A percentile compares a stretch with the other conserved stretches of the same genome.
Evolutionary conservation across 2,888 invertebrate species (phyloP).

Genomic region (Automeris io): DNA sequence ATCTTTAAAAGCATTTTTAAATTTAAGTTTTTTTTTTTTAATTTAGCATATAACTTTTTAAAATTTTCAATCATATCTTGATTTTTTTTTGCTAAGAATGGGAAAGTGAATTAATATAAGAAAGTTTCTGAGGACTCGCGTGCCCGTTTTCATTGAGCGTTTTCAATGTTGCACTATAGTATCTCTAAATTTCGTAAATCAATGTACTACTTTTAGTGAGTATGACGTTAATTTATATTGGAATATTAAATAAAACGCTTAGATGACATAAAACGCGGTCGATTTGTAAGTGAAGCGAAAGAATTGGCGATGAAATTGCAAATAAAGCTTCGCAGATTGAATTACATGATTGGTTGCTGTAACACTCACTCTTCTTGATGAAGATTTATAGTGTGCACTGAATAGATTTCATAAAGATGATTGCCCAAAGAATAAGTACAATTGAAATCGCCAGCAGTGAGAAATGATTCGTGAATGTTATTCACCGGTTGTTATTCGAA

Average conservation of each 20-base stretch:
- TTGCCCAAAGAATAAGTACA: conserved; percentile 34
- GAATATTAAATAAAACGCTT: background rate
- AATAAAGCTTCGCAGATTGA: conserved; percentile 58
- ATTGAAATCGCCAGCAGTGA: conserved; percentile 24
- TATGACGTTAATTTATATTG: too few species aligned
- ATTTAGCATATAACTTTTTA: too few species aligned
- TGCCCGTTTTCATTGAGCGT: conserved; percentile 49
- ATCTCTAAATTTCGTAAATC: conserved; percentile 15
- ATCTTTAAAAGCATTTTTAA: too few species aligned
- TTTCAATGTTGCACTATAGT: conserved; percentile 29
- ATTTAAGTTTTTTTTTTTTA: too few species aligned
- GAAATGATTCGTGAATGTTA: conserved; percentile 2
- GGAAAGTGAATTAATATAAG: conserved; percentile 71
- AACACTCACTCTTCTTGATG: conserved; percentile 57
- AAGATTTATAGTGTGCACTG: conserved; percentile 58
- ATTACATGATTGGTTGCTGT: conserved; percentile 63
- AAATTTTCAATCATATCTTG: too few species aligned
- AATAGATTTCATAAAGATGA: conserved; percentile 41
- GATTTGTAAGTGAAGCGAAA: conserved; percentile 34
- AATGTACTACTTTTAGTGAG: too few species aligned
- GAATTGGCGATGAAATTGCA: conserved; percentile 52
- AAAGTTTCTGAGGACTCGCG: conserved; percentile 67
- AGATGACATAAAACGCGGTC: conserved; percentile 38
- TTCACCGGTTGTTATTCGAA: background rate
- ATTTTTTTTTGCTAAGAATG: too few species aligned